Evolutionary conservation across 2,113 vertebrate genomes (phyloP).

Genomic region (Chlorocebus sabaeus): DNA sequence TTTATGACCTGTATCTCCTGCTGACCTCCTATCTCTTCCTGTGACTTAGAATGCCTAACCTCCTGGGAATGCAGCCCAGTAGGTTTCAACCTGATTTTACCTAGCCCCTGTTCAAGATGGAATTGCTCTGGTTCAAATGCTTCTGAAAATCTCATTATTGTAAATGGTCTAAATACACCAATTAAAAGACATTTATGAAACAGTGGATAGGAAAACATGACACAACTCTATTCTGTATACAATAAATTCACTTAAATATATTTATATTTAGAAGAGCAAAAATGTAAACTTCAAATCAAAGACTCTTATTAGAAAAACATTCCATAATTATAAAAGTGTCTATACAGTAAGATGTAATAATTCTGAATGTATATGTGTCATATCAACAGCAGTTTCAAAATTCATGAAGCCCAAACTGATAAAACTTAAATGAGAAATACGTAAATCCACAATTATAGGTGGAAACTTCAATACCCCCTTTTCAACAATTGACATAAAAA

Average conservation of each 20-base stretch:
- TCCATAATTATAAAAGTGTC: neutral
- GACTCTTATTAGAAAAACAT: neutral
- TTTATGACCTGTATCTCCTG: no score
- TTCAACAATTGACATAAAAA: neutral
- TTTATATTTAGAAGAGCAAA: no score
- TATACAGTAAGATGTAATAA: neutral
- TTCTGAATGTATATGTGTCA: neutral
- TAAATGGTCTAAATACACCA: neutral
- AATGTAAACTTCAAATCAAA: neutral
- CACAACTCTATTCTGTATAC: neutral
- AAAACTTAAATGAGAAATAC: neutral
- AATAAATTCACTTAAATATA: neutral
- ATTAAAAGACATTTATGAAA: neutral
- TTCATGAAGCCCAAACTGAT: neutral
- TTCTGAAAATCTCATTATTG: neutral
- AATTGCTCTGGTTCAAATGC: no score
- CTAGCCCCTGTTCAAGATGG: no score
- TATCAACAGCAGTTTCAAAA: neutral
- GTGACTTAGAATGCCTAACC: no score
- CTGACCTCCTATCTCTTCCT: no score
- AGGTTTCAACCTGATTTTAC: no score
- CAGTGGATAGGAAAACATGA: neutral
- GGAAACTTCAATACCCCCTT: neutral
- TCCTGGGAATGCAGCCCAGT: no score
- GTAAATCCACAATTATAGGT: neutral